Percentiles rank a stretch among this genome's conserved stretches.
Conservation (phyloP, 2,888 invertebrate genomes). For the Ceraclea dissimilis region DNA sequence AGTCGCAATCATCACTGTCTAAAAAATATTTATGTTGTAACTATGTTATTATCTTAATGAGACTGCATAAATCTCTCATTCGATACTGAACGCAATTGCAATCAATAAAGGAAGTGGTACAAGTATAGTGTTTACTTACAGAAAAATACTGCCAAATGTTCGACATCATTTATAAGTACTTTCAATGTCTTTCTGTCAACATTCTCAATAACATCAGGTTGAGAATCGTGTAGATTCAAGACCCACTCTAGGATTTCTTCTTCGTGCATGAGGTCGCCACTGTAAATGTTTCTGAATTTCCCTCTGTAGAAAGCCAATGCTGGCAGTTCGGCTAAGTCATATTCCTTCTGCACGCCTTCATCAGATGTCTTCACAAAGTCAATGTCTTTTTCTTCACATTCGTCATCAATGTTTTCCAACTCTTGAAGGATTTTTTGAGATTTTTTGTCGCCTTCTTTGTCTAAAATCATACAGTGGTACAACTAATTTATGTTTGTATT, state of each 20-base stretch:
- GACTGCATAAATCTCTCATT: neutral
- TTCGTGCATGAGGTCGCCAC: slow-evolving; percentile 86
- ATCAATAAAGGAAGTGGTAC: no score
- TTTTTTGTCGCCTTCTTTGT: slow-evolving; percentile 84
- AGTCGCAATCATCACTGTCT: slow-evolving; percentile 80
- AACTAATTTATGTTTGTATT: neutral
- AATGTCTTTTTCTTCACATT: slow-evolving; percentile 85
- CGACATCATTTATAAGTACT: slow-evolving; percentile 81
- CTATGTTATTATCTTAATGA: neutral
- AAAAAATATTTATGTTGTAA: slow-evolving; percentile 26
- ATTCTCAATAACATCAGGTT: slow-evolving; percentile 83
- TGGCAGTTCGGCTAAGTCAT: slow-evolving; percentile 74
- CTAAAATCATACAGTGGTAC: slow-evolving; percentile 48
- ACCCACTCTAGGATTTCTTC: slow-evolving; percentile 87
- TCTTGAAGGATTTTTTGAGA: slow-evolving; percentile 82
- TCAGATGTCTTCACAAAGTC: slow-evolving; percentile 90
- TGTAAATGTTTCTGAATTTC: slow-evolving; percentile 81
- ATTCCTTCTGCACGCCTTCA: slow-evolving; percentile 78
- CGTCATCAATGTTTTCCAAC: slow-evolving; percentile 87
- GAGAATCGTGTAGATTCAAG: slow-evolving; percentile 73
- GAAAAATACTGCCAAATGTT: slow-evolving; percentile 87
- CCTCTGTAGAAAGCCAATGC: slow-evolving; percentile 81
- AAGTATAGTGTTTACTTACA: slow-evolving; percentile 51
- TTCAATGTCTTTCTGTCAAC: slow-evolving; percentile 87
- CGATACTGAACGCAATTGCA: no score